Conservation (phyloP, 2,888 invertebrate species). For the Teleogryllus oceanicus region DNA sequence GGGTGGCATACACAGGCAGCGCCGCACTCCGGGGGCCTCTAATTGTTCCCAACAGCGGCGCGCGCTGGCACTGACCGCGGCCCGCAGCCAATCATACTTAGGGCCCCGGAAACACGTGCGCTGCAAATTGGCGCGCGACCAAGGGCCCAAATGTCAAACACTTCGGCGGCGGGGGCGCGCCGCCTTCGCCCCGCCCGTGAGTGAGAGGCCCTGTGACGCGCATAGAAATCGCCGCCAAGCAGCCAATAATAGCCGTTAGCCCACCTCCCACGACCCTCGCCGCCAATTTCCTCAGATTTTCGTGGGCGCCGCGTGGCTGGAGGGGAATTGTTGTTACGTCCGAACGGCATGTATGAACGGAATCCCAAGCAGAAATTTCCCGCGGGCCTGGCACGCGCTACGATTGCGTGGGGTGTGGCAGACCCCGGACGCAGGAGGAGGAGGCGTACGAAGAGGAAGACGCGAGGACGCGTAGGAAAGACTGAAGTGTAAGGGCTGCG, state of each 20-base stretch:
- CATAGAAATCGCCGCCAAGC: conserved; percentile 52
- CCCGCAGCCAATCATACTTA: conserved; percentile 23
- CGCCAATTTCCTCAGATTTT: conserved; percentile 51
- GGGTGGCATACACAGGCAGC: not conserved
- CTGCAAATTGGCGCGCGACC: conserved; percentile 34
- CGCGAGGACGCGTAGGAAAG: too few species aligned
- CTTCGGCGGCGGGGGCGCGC: not conserved
- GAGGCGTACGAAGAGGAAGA: too few species aligned
- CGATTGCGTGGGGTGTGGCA: conserved; percentile 12
- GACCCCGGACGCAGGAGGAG: not conserved
- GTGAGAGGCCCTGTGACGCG: conserved; percentile 47
- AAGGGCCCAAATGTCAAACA: conserved; percentile 34
- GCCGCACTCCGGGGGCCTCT: not conserved
- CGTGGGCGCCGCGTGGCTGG: conserved; percentile 32
- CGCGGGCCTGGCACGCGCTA: conserved; percentile 21
- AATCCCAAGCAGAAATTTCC: conserved; percentile 43
- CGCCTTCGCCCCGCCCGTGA: not conserved
- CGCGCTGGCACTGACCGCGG: conserved; percentile 18
- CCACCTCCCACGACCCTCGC: conserved; percentile 39
- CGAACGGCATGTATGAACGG: conserved; percentile 39
- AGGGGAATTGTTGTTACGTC: conserved; percentile 49
- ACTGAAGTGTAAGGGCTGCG: too few species aligned
- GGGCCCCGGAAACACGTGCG: conserved; percentile 33
- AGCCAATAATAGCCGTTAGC: conserved; percentile 48
- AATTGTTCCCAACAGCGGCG: not conserved